Evolutionary conservation across 2,797 vertebrate species (phyloP).

Genomic region (Gallinago stenura): DNA sequence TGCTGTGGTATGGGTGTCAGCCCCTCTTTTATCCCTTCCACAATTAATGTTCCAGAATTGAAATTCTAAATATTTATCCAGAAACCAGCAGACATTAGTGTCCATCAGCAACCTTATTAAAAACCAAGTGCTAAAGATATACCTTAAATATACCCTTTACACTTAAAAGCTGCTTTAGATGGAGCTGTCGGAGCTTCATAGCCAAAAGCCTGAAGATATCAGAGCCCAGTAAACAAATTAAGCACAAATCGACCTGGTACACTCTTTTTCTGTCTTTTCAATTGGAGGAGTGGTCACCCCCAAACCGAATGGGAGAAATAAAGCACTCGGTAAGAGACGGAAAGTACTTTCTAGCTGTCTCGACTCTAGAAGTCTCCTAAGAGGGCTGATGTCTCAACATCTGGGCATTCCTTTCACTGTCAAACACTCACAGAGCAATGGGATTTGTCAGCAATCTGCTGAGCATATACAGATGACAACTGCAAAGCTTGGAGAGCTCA

Average conservation of each 20-base stretch:
- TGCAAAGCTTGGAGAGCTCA: background rate
- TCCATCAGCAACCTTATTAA: background rate
- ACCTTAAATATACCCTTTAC: background rate
- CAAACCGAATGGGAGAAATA: background rate
- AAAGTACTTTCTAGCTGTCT: slow-evolving; percentile 17
- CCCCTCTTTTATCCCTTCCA: background rate
- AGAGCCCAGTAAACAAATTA: background rate
- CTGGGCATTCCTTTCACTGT: slow-evolving; percentile 29
- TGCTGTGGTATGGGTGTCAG: background rate
- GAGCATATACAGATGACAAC: slow-evolving; percentile 47
- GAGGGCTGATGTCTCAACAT: slow-evolving; percentile 26
- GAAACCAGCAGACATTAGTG: background rate
- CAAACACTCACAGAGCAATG: slow-evolving; percentile 22
- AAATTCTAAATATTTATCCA: background rate
- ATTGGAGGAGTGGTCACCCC: background rate
- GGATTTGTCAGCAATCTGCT: slow-evolving; percentile 60
- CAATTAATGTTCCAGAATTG: background rate
- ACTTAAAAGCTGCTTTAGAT: background rate
- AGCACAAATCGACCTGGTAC: background rate
- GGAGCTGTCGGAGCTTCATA: background rate
- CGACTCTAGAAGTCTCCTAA: background rate
- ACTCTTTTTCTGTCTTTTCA: background rate
- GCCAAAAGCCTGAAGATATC: background rate
- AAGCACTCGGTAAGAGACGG: background rate
- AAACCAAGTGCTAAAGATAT: background rate